Conservation (phyloP, 2,888 invertebrate species). For the Coenonympha glycerion region DNA sequence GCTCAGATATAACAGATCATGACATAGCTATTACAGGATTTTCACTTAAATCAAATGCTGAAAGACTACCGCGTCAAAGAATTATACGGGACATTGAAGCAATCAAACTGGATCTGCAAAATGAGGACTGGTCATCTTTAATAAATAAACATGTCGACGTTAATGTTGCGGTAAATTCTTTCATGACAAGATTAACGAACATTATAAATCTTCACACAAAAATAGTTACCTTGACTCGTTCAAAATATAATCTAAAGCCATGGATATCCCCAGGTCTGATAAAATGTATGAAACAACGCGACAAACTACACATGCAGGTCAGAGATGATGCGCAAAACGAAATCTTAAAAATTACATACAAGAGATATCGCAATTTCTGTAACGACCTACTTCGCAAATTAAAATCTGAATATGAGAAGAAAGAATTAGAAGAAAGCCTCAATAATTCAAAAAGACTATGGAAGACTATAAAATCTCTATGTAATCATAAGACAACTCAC, state of each 20-base stretch:
- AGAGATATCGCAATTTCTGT: no score
- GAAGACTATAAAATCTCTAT: background rate
- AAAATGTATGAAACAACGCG: background rate
- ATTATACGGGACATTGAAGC: constrained; percentile 1
- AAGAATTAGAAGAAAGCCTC: no score
- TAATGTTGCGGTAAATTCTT: background rate
- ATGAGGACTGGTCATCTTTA: background rate
- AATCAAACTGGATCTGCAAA: background rate
- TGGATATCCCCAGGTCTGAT: no score
- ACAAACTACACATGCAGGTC: no score
- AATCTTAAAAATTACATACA: no score
- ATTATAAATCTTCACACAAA: constrained; percentile 3
- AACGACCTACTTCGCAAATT: no score
- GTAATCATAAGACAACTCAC: background rate
- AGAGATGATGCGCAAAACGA: no score
- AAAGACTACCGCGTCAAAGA: background rate
- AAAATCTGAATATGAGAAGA: no score
- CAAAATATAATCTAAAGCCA: constrained; percentile 13
- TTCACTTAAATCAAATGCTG: background rate
- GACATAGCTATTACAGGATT: constrained; percentile 1
- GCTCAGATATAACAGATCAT: constrained; percentile 14
- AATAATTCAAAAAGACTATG: no score
- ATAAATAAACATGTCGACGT: background rate
- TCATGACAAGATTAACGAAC: background rate
- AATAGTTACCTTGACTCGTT: background rate